Base-by-base conservation (phyloP, 2,888 invertebrate species). In the Monoplex corrugatus region DNA sequence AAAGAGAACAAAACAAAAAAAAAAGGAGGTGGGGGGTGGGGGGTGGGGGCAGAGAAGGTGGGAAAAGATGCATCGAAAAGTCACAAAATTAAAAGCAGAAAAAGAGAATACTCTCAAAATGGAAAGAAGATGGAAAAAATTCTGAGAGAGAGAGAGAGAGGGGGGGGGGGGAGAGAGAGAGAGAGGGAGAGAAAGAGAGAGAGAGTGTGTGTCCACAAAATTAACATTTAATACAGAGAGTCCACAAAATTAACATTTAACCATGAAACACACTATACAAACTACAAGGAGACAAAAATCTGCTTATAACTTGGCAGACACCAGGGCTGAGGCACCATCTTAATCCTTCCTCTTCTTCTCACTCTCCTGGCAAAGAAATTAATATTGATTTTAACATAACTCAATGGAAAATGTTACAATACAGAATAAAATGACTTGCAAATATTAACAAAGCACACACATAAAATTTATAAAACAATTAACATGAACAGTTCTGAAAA, bases 331-430 rank as follows among this genome's bases (percentile, higher is more conserved):
- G 40, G 40, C 38, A 32, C 40, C 78, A 19, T 23, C 63, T 87
- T 63, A 87, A 82, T 87, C 78, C 87, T 82, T 87, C 82, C 82
- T 80, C 87, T 87, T 87, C 80, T 87, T 87, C 43, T 87, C 87
- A 16, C 57, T 45, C 43, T 87, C 87, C 87, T 87, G 87, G 3
- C 38, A n/a, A 19, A 80, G 10, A 57, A 50, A 35, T 6, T n/a
- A n/a, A n/a, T n/a, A n/a, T n/a, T n/a, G n/a, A n/a, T n/a, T n/a
- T n/a, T n/a, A n/a, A n/a, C n/a, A n/a, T n/a, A n/a, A n/a, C n/a
- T n/a, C n/a, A n/a, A n/a, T n/a, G n/a, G n/a, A n/a, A n/a, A n/a
- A n/a, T n/a, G n/a, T n/a, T n/a, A n/a, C n/a, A n/a, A n/a, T n/a
- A n/a, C n/a, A n/a, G n/a, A n/a, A n/a, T n/a, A n/a, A n/a, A n/a